These are phyloP conservation scores for Anhinga anhinga DNA, from an alignment of 2,113 vertebrate species.

Conservation along the genomic window DNA sequence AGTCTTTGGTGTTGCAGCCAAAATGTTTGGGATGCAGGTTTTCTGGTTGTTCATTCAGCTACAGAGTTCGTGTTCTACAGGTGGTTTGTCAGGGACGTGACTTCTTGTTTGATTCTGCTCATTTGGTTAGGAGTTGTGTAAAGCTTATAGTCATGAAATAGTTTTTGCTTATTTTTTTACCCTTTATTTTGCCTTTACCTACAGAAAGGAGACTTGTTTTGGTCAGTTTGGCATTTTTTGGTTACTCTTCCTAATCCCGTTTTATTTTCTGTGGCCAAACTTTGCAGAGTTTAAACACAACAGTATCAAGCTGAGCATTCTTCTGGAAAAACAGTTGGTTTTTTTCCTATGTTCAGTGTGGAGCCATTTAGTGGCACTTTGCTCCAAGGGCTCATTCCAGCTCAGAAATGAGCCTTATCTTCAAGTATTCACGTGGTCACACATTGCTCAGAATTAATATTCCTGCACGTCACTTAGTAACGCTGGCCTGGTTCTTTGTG, in stretches of 20 bases:
- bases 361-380: neutral
- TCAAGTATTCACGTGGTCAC: neutral
- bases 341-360: neutral
- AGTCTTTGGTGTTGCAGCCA: neutral
- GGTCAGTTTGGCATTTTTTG: neutral
- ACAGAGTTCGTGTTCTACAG: neutral
- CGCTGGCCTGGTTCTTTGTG: rapidly evolving
- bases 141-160: neutral
- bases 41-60: neutral
- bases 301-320: neutral
- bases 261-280: neutral
- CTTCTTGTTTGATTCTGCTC: neutral
- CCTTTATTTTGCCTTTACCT: neutral
- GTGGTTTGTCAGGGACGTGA: neutral
- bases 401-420: neutral
- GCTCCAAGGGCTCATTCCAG: neutral
- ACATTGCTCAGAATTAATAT: neutral
- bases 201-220: neutral
- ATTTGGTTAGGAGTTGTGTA: neutral
- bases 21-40: neutral
- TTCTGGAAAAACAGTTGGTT: neutral
- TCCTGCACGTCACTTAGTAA: neutral
- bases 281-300: neutral
- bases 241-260: neutral
- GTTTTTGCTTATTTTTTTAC: neutral